Percentiles rank a stretch among this genome's conserved stretches.
These are phyloP conservation scores for zebrafish (Danio rerio) DNA, from an alignment of 2,113 vertebrate species.

Conservation along the genomic window DNA sequence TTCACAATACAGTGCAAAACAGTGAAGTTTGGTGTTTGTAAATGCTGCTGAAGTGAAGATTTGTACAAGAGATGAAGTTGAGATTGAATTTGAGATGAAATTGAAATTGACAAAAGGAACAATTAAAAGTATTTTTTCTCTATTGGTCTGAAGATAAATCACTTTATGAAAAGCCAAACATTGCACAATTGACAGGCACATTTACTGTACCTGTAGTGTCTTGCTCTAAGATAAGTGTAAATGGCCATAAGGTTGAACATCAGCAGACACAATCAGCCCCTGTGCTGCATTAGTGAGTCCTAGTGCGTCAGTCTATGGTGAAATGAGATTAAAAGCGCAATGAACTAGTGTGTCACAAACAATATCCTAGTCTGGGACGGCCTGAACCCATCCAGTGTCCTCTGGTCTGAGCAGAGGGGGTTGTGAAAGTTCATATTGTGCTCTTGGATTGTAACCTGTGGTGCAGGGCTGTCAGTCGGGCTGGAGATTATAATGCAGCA, in stretches of 20 bases:
- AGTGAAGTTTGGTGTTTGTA: too few relatives aligned
- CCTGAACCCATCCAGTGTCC: slow-evolving; percentile 23
- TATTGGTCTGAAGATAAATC: too few relatives aligned
- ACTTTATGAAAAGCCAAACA: too few relatives aligned
- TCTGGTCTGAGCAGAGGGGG: slow-evolving; percentile 1
- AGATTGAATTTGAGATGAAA: too few relatives aligned
- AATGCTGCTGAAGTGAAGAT: too few relatives aligned
- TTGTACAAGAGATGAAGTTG: too few relatives aligned
- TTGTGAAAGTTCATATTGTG: slow-evolving; percentile 23
- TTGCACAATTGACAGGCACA: too few relatives aligned
- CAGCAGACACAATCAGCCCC: slow-evolving; percentile 24
- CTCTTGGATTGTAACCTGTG: not conserved
- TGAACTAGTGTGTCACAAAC: slow-evolving; percentile 19
- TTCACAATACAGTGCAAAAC: too few relatives aligned
- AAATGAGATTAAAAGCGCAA: slow-evolving; percentile 46
- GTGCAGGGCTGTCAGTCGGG: not conserved
- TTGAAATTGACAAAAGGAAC: too few relatives aligned
- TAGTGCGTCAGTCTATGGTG: slow-evolving; percentile 21
- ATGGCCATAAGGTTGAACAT: not conserved
- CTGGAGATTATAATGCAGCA: not conserved
- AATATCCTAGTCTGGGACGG: slow-evolving; percentile 38
- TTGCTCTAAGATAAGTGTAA: not conserved
- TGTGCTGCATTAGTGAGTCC: slow-evolving; percentile 4
- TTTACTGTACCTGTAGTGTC: too few relatives aligned
- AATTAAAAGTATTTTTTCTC: too few relatives aligned